Evolutionary conservation across 1,140 invertebrate genomes (phyloP).

Genomic region (Aphelinus certus): DNA sequence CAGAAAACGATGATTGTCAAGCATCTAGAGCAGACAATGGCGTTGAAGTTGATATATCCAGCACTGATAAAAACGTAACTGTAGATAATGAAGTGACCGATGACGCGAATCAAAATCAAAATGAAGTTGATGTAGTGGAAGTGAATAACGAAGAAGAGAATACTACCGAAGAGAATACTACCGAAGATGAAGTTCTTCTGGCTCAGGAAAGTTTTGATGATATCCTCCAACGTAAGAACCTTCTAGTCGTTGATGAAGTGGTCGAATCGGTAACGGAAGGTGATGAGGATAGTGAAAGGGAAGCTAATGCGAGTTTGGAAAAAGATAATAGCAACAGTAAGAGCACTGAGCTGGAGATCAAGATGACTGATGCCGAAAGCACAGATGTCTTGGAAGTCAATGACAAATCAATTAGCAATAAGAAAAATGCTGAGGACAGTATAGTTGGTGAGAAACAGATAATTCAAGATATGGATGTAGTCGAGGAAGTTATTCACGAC

Average conservation of each 20-base stretch:
- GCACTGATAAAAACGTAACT: constrained; percentile 10
- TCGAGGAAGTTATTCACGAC: constrained; percentile 43
- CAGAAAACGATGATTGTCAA: constrained; percentile 1
- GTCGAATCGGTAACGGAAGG: constrained; percentile 38
- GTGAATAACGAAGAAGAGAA: constrained; percentile 1
- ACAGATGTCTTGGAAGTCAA: constrained; percentile 26
- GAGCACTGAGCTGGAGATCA: constrained; percentile 15
- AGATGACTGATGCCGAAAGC: constrained; percentile 28
- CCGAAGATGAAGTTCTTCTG: constrained; percentile 28
- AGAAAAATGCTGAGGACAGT: neutral
- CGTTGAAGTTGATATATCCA: constrained; percentile 4
- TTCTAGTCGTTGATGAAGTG: constrained; percentile 44
- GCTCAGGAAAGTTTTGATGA: constrained; percentile 42
- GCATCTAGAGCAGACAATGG: neutral
- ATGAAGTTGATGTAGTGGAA: neutral
- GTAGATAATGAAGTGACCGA: constrained; percentile 5
- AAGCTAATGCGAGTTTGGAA: neutral
- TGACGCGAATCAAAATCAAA: neutral
- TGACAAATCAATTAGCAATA: constrained; percentile 3
- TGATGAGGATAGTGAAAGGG: constrained; percentile 32
- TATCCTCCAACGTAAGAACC: constrained; percentile 38
- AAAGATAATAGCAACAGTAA: constrained; percentile 19
- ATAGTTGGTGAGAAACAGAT: constrained; percentile 2
- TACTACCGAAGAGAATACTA: constrained; percentile 23
- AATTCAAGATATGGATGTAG: constrained; percentile 19